Percentiles rank a stretch among this genome's conserved stretches.
Evolutionary conservation across 2,113 vertebrate species (phyloP).

Genomic region (Nettapus auritus): DNA sequence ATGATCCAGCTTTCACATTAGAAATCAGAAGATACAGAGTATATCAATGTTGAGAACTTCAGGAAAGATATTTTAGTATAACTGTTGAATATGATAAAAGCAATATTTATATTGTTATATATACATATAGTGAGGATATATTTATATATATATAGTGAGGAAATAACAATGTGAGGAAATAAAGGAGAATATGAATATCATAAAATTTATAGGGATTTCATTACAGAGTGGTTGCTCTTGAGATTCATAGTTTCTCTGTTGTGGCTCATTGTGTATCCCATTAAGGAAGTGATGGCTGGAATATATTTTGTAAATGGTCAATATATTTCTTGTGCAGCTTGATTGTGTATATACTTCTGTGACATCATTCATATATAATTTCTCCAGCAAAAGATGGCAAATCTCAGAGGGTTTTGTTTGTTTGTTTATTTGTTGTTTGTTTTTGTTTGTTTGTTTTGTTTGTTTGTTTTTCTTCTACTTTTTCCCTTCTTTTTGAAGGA

Average conservation of each 20-base stretch:
- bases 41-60: not conserved
- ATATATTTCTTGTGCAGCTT: constrained; percentile 26
- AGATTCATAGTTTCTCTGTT: not conserved
- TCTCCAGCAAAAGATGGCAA: not conserved
- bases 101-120: not conserved
- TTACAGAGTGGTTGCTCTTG: not conserved
- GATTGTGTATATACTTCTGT: not conserved
- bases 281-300: constrained; percentile 36
- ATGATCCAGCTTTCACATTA: not conserved
- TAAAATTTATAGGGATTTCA: not conserved
- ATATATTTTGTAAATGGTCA: constrained; percentile 56
- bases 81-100: not conserved
- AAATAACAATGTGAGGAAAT: not conserved
- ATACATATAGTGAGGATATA: too few relatives aligned
- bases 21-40: not conserved
- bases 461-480: not conserved
- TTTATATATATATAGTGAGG: not conserved
- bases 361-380: not conserved
- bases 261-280: constrained; percentile 56
- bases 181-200: not conserved
- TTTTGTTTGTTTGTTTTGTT: not conserved
- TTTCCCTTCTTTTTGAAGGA: not conserved
- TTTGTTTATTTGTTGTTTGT: not conserved
- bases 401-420: not conserved
- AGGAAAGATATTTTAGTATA: not conserved